Percentiles rank a stretch among this genome's conserved stretches.
Conservation (phyloP, 2,797 vertebrate genomes). For the Gallinago stenura region DNA sequence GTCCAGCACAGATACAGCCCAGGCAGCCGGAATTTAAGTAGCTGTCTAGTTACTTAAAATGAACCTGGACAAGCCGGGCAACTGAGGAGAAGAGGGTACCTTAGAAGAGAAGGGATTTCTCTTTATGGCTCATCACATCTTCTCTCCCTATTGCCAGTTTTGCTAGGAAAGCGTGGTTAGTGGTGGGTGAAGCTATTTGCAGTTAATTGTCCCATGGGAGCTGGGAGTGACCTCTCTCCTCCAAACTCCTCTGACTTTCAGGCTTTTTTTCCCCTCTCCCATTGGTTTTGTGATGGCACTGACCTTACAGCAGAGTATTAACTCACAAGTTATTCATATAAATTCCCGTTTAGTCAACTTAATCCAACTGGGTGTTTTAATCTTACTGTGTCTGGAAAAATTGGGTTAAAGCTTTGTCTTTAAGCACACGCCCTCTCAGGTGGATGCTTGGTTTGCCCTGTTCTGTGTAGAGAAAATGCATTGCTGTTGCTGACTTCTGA, state of each 20-base stretch:
- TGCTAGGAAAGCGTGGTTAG: not conserved
- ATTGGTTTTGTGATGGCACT: not conserved
- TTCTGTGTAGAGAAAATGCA: not conserved
- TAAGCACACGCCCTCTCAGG: not conserved
- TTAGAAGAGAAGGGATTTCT: not conserved
- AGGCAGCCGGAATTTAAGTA: not conserved
- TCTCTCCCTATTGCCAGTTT: not conserved
- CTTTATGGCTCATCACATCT: not conserved
- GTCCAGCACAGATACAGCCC: not conserved
- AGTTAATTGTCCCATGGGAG: not conserved
- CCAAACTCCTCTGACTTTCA: not conserved
- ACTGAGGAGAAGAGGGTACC: not conserved
- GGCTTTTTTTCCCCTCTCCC: not conserved
- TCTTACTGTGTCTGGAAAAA: not conserved
- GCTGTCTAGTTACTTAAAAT: not conserved
- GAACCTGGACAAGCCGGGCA: not conserved
- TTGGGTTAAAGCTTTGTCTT: not conserved
- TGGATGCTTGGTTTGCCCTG: not conserved
- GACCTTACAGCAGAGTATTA: not conserved
- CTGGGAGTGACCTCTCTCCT: not conserved
- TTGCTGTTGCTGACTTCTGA: not conserved
- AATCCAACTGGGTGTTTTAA: not conserved
- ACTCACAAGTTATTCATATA: not conserved
- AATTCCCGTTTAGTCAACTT: not conserved
- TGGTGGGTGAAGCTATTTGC: not conserved